Base-by-base conservation (phyloP, 1,140 invertebrate genomes). In the Drosophila tsacasi region DNA sequence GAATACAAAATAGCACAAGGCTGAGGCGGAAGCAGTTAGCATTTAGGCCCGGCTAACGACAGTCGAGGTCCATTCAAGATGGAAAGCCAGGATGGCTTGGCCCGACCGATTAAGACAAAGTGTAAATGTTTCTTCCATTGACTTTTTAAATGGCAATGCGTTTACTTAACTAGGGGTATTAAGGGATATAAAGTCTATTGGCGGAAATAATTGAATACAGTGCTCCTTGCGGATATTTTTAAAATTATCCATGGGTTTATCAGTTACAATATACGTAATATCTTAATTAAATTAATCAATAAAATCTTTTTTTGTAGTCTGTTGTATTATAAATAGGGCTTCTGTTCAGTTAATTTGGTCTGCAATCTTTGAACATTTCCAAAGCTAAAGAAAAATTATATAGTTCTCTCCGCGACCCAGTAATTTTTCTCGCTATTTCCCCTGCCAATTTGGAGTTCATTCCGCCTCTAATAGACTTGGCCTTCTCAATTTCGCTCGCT, bases 101-200 rank as follows among this genome's bases (percentile, higher is more conserved):
- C 23, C 54, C 8, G 25, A 65, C 27, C 65, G 82, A 77, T 86
- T 78, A 82, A 79, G 76, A 73, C 71, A 76, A 76, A 69, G 55
- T 86, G 83, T 59, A 86, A 79, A 73, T 68, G 71, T 46, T 59
- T 50, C 32, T 66, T 68, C 52, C 50, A 82, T 69, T 76, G 83
- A 79, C 75, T 76, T 82, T 84, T 84, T 65, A 76, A 65, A 68
- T 59, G 50, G 62, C 60, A 64, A 58, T 61, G 52, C 46, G 30
- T 47, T 64, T 46, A 27, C 23, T 47, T 40, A 3, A 19, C n/a
- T 55, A 10, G 9, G 12, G 19, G 25, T 58, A 52, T n/a, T 30
- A 44, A 7, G 8, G 15, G 15, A n/a, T 10, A 47, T 4, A 1
- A 46, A 15, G 13, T 8, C 42, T 44, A 44, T 44, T 19, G 19